These are phyloP conservation scores for Parapsyche elsis DNA, from an alignment of 1,140 invertebrate genomes.

Conservation along the genomic window DNA sequence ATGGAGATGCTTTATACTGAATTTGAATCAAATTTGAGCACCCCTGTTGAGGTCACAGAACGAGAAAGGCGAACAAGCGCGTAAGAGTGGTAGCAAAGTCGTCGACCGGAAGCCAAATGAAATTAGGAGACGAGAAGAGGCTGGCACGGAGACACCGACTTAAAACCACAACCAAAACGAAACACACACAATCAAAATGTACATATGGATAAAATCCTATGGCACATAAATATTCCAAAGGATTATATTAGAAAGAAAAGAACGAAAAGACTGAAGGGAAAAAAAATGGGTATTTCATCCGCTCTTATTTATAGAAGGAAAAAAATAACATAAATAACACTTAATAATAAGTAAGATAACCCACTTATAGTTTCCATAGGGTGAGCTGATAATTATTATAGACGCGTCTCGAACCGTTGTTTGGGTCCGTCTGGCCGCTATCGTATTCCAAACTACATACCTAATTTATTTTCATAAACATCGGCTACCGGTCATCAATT, in stretches of 20 bases:
- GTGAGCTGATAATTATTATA: background rate
- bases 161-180: background rate
- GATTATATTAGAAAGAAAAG: too few species aligned
- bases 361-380: too few species aligned
- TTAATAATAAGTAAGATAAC: too few species aligned
- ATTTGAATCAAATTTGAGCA: background rate
- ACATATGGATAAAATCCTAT: too few species aligned
- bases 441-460: conserved; percentile 45
- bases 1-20: too few species aligned
- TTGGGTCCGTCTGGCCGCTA: conserved; percentile 34
- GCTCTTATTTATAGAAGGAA: too few species aligned
- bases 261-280: too few species aligned
- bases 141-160: background rate
- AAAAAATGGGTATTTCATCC: too few species aligned
- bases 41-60: background rate
- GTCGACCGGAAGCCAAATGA: conserved; percentile 44
- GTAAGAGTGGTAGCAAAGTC: conserved; percentile 50
- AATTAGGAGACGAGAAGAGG: conserved; percentile 41
- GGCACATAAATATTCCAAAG: too few species aligned
- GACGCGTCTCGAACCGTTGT: background rate
- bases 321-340: too few species aligned
- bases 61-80: conserved; percentile 32
- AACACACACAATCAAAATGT: background rate
- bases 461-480: conserved; percentile 54
- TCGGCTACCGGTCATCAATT: conserved; percentile 53